These are phyloP conservation scores for Andrena praecox DNA, from an alignment of 2,888 invertebrate species.

Conservation along the genomic window DNA sequence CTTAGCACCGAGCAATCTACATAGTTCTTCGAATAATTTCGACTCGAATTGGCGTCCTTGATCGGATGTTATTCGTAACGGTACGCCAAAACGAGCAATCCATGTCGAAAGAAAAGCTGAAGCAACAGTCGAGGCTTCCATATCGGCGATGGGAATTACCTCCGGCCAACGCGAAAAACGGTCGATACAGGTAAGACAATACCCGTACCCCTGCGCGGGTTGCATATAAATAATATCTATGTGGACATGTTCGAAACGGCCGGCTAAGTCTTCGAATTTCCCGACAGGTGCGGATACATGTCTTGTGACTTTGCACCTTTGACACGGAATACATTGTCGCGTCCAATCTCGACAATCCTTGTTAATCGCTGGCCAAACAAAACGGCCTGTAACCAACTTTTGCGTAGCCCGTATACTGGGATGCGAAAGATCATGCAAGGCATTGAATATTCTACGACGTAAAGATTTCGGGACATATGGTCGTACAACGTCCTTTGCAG, in stretches of 20 bases:
- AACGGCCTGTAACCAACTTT: background rate
- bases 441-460: background rate
- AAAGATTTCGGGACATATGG: conserved; percentile 6
- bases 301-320: background rate
- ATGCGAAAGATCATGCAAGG: background rate
- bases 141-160: no score
- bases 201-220: conserved; percentile 44
- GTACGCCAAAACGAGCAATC: no score
- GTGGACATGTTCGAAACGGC: conserved; percentile 5
- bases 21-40: no score
- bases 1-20: no score
- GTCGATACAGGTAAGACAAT: no score
- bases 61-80: no score
- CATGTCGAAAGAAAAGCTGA: no score
- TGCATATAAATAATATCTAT: background rate
- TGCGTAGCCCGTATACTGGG: background rate
- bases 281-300: background rate
- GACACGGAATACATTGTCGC: background rate
- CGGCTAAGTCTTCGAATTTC: background rate
- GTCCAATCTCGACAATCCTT: conserved; percentile 13
- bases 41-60: no score
- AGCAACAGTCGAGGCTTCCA: no score
- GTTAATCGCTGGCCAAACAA: background rate
- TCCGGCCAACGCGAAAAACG: no score
- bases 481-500: background rate